Percentiles rank a stretch among this genome's conserved stretches.
These are phyloP conservation scores for Rallus limicola DNA, from an alignment of 2,113 vertebrate genomes.

Conservation along the genomic window DNA sequence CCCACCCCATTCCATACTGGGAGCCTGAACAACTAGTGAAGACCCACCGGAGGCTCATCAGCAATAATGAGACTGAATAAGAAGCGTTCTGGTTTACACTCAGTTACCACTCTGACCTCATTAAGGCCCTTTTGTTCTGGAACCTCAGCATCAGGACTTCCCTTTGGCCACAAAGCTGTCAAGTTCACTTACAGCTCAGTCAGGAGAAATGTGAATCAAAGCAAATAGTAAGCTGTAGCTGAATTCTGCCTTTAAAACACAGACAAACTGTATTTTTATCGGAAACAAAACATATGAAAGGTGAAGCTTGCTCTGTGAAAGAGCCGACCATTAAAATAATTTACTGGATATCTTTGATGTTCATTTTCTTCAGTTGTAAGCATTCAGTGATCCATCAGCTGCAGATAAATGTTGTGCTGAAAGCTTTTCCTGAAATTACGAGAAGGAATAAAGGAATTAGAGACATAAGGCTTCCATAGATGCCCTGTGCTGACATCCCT, in stretches of 20 bases:
- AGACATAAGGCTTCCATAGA: not conserved
- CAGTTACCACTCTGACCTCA: constrained; percentile 15
- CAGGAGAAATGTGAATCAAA: constrained; percentile 5
- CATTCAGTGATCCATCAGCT: constrained; percentile 4
- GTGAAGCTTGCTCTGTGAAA: not conserved
- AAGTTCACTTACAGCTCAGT: constrained; percentile 16
- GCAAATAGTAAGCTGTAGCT: not conserved
- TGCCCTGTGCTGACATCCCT: not conserved
- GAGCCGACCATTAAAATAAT: constrained; percentile 40
- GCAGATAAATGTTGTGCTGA: not conserved
- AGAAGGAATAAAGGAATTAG: constrained; percentile 4
- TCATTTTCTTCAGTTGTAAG: constrained; percentile 10
- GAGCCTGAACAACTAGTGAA: not conserved
- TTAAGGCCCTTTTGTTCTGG: constrained; percentile 33
- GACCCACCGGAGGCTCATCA: not conserved
- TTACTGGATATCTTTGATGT: constrained; percentile 13
- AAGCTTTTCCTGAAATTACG: constrained; percentile 17
- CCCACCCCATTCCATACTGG: not conserved
- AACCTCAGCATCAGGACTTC: not conserved
- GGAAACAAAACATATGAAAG: not conserved
- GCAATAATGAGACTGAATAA: not conserved
- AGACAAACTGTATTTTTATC: not conserved
- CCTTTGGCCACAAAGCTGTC: constrained; percentile 40
- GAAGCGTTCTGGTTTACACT: not conserved
- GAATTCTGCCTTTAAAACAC: not conserved